Base-by-base conservation (phyloP, 2,888 invertebrate genomes). In the Mesoligia furuncula region DNA sequence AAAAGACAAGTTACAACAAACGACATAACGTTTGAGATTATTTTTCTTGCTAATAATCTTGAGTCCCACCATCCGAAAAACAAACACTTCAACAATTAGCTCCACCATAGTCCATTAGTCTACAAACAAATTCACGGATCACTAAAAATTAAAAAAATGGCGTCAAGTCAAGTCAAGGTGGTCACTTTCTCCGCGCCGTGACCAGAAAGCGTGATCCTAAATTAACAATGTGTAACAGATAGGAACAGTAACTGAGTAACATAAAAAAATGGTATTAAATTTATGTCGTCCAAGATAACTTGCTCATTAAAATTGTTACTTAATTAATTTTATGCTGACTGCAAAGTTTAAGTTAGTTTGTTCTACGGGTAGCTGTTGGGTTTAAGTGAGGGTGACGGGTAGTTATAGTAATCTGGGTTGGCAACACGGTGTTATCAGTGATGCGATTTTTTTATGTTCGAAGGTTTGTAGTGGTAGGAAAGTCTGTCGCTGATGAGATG, bases 161-260 rank as follows among this genome's bases (percentile, higher is more conserved):
- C 81, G 61, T 75, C 73, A 61, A 73, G 3, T 70, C 66, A 79
- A 80, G 31, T 2, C n/a, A n/a, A 3, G 80, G 76, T 83, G 82
- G 73, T 65, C 84, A 95, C 95, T 95, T 95, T 95, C 95, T 91
- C 94, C 89, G 13, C 13, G 70, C 78, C 83, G 88, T 89, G 90
- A 86, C 90, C 93, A 95, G 95, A 96, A 96, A 96, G 96, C 95
- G 96, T 96, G 93, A 88, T 92, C 90, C 91, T 92, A 94, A 96
- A 95, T 95, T 95, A 96, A 95, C 95, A 91, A 94, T 85, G 93
- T 96, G 96, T 95, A 94, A 95, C 95, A 90, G 82, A 91, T 91
- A 90, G 88, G 77, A 45, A n/a, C n/a, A n/a, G 15, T 15, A 15
- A 45, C 45, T 45, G 48, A 84, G 87, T 67, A 80, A 79, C 80